Evolutionary conservation across 2,888 invertebrate genomes (phyloP), one percentile per base, ranked within the genome.

Genomic region (Tetheella fluctuosa): DNA sequence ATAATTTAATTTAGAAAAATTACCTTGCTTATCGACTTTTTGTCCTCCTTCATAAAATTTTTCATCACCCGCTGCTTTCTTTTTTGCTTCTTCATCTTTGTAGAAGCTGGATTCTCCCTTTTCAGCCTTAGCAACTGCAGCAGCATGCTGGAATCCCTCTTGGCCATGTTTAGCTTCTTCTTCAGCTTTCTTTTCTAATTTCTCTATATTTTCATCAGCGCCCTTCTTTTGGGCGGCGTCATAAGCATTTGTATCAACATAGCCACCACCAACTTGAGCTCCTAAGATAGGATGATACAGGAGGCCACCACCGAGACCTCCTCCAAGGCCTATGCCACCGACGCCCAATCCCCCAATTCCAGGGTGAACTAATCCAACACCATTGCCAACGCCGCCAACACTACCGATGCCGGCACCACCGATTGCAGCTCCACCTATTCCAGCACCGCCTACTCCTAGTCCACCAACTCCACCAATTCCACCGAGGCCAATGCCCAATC

Each of bases 11-110:
- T 64, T 63, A 65, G 59, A 69, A 34, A 70, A 61, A 60, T 25
- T 85, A 94, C 95, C 95, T 69, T 94, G 90, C 76, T 94, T 94
- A 70, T 94, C 93, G 61, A 93, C 84, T 63, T 94, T 94, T 70
- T 94, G 93, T 42, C 89, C 94, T 42, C 95, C 95, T 76, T 94
- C 91, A 69, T 94, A 95, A 63, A 83, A 88, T 69, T 95, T 95
- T 64, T 94, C 94, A 71, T 95, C 95, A 62, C 94, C 94, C 3
- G 89, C 88, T 12, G 93, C 90, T 80, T 94, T 95, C 65, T 95
- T 95, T 66, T 93, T 94, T 0, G 94, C 94, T 73, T 93, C 93
- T 64, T 94, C 93, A 59, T 94, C 94, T 72, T 93, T 94, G 71
- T 91, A 93, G 61, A 89, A 93, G 68, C 93, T 89, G 0, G 93